Evolutionary conservation across 1,140 invertebrate genomes (phyloP).

Genomic region (Drosophila ficusphila): DNA sequence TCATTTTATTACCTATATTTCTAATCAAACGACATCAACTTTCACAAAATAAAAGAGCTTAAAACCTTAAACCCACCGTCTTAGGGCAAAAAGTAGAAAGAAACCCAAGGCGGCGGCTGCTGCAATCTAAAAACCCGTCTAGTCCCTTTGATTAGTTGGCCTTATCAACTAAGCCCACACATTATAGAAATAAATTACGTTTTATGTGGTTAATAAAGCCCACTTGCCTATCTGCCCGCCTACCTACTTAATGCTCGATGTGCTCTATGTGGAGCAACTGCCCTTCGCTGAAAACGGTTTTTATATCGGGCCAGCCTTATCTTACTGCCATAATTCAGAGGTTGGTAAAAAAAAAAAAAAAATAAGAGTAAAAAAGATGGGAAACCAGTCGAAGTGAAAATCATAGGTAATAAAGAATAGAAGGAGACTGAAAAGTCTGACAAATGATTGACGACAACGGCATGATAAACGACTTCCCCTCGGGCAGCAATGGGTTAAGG

Average conservation of each 20-base stretch:
- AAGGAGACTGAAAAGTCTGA: conserved; percentile 48
- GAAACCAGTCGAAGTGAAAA: conserved; percentile 6
- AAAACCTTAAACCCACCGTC: not conserved
- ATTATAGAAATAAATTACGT: conserved; percentile 55
- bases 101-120: conserved; percentile 11
- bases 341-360: conserved; percentile 25
- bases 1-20: not conserved
- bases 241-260: conserved; percentile 27
- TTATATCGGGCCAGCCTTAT: conserved; percentile 49
- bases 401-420: conserved; percentile 13
- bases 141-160: conserved; percentile 32
- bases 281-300: conserved; percentile 45
- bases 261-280: conserved; percentile 58
- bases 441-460: conserved; percentile 74
- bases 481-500: conserved; percentile 67
- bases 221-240: conserved; percentile 54
- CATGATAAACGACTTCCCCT: conserved; percentile 66
- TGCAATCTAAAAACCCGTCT: conserved; percentile 44
- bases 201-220: conserved; percentile 61
- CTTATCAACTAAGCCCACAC: conserved; percentile 62
- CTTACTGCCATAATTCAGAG: conserved; percentile 38
- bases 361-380: conserved; percentile 22
- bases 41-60: conserved; percentile 5
- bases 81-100: conserved; percentile 2
- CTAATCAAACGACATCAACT: not conserved